Conservation (phyloP, 2,888 invertebrate species). For the Drosophila crucigera region DNA sequence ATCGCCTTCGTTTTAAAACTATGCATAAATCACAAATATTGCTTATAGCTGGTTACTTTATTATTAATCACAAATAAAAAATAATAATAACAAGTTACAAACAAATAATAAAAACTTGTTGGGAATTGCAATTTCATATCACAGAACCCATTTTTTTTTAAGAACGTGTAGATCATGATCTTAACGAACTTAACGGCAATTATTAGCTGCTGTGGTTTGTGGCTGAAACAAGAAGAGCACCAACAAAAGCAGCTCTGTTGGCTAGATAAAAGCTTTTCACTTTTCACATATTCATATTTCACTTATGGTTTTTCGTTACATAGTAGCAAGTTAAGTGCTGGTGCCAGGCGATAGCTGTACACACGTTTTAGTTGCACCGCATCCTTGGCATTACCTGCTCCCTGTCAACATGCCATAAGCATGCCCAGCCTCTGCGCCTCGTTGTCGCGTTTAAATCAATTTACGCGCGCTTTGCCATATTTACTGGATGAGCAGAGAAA, state of each 20-base stretch:
- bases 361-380: constrained; percentile 30
- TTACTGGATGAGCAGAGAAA: constrained; percentile 37
- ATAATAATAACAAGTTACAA: background rate
- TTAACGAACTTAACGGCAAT: background rate
- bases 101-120: background rate
- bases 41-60: background rate
- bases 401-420: background rate
- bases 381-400: background rate
- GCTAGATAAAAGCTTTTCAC: constrained; percentile 8
- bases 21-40: background rate
- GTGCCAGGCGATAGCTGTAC: constrained; percentile 19
- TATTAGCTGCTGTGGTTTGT: background rate
- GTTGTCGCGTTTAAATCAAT: constrained; percentile 76
- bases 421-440: constrained; percentile 23
- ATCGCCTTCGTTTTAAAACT: background rate
- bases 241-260: background rate
- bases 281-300: constrained; percentile 30
- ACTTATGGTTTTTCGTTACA: constrained; percentile 9
- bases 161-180: background rate
- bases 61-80: background rate
- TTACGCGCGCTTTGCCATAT: constrained; percentile 76
- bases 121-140: background rate
- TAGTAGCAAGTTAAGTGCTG: constrained; percentile 18
- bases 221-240: background rate
- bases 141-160: background rate